Evolutionary conservation across 2,113 vertebrate species (phyloP), one percentile per base, ranked within the genome.

Genomic region (Platichthys stellatus): DNA sequence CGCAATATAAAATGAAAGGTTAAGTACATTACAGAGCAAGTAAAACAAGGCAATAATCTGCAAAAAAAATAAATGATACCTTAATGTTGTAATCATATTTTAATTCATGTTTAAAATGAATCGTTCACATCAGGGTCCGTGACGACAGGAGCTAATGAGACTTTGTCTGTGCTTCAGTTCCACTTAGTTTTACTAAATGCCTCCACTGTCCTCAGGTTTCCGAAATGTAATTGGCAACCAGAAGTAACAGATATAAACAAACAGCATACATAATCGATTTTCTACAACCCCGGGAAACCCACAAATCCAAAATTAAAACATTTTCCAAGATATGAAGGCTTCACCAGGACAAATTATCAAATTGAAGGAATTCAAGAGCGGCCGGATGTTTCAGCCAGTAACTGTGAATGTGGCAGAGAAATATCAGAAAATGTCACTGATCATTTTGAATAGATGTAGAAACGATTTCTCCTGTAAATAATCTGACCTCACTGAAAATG

Each of bases 131-230:
- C 17, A 60, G 47, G 35, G 17, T 51, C 26, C 13, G 23, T 9
- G 17, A 65, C 15, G 6, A 38, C 2, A 51, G 47, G 47, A 57
- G 13, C 14, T 64, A 84, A 82, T 84, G 17, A 3, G 31, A 84
- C 87, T 74, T 80, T 60, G 20, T 72, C 79, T 56, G 18, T 68
- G 60, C 38, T 71, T 70, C 17, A 12, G 67, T 74, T 77, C 80
- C 3, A 4, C 65, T 53, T 9, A 64, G 20, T 71, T 54, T n/a
- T 35, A 13, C 31, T 47, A 47, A 81, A 67, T 57, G 26, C n/a
- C 7, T 28, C 74, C 40, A 69, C 20, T 83, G 59, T 79, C 23
- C 18, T 43, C 20, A 20, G 49, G 59, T 69, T 31, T 31, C 65
- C 53, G 38, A 80, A 76, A 81, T 72, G 54, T 1, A 65, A 73